A percentile compares a stretch with the other conserved stretches of the same genome.
These are phyloP conservation scores for Allobates femoralis DNA, from an alignment of 2,797 vertebrate species.

Conservation along the genomic window DNA sequence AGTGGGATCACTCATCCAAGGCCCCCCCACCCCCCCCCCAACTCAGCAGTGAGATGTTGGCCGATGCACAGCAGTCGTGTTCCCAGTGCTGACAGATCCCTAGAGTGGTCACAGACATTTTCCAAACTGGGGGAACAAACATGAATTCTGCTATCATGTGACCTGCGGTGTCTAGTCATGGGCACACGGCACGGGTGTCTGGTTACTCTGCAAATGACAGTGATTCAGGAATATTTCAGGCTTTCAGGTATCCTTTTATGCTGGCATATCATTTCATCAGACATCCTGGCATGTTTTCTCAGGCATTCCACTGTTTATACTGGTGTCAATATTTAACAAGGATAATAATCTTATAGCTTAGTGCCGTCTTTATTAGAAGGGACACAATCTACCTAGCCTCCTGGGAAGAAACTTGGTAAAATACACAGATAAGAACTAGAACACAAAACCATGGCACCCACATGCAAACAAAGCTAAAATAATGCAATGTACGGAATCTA, in stretches of 20 bases:
- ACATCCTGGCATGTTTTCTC: conserved; percentile 41
- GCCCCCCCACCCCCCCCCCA: background rate
- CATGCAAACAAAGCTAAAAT: background rate
- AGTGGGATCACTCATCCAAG: background rate
- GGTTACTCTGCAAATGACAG: conserved; percentile 50
- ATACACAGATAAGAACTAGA: background rate
- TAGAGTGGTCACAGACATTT: background rate
- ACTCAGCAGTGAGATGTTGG: background rate
- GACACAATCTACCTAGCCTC: background rate
- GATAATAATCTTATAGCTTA: conserved; percentile 38
- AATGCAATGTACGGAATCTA: background rate
- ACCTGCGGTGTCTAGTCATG: background rate
- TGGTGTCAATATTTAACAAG: conserved; percentile 56
- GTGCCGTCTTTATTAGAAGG: conserved; percentile 11
- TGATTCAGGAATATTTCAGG: conserved; percentile 30
- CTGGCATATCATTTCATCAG: conserved; percentile 31
- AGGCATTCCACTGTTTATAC: conserved; percentile 41
- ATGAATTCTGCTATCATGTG: conserved; percentile 6
- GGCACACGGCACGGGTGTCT: conserved; percentile 6
- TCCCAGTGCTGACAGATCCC: conserved; percentile 21
- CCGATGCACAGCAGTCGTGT: background rate
- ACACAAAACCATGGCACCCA: background rate
- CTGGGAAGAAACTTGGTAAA: conserved; percentile 28
- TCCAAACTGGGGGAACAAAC: background rate
- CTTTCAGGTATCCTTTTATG: conserved; percentile 4